Base-by-base conservation (phyloP, 2,888 invertebrate species). In the Aplocera efformata region DNA sequence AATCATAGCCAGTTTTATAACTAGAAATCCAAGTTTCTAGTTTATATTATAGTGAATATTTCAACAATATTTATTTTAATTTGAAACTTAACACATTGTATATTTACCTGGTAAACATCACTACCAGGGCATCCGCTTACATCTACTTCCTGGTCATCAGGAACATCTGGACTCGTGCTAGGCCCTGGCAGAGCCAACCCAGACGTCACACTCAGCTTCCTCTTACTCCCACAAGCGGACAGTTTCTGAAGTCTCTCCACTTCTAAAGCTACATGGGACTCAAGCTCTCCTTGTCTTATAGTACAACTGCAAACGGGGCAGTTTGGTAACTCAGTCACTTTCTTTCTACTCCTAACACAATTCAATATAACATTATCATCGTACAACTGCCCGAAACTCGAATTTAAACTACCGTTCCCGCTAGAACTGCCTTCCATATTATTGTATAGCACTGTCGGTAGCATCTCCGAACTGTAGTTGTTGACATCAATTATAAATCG, bases 291-390 rank as follows among this genome's bases (percentile, higher is more conserved):
- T 1, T 92, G 91, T 31, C 96, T 88, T 27, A 98, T 90, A 1
- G 96, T 96, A 46, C 94, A 92, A 49, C 96, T 94, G 74, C 98
- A 98, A 1, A 96, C 94, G 0, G 98, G 97, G 74, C 98, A 98
- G 72, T 91, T 94, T n/a, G 91, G 90, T 7, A 93, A 90, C 63
- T 94, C 94, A 5, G 89, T 72, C 42, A 91, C 90, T 72, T 90
- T 90, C 60, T 90, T 90, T 42, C 92, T 88, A 62, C 83, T 90
- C 53, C 92, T 80, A 36, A 88, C 88, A 52, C 79, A 76, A 60
- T 86, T 88, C 38, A 88, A 49, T 49, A 88, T 88, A 32, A 84
- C 72, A 63, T 62, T 83, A 8, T 86, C 86, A 42, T 88, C 85
- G 51, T 76, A 88, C 1, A 67, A 47, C 28, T 69, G 66, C 29